Base-by-base conservation (phyloP, 2,888 invertebrate genomes). In the Ophion obscuratus region DNA sequence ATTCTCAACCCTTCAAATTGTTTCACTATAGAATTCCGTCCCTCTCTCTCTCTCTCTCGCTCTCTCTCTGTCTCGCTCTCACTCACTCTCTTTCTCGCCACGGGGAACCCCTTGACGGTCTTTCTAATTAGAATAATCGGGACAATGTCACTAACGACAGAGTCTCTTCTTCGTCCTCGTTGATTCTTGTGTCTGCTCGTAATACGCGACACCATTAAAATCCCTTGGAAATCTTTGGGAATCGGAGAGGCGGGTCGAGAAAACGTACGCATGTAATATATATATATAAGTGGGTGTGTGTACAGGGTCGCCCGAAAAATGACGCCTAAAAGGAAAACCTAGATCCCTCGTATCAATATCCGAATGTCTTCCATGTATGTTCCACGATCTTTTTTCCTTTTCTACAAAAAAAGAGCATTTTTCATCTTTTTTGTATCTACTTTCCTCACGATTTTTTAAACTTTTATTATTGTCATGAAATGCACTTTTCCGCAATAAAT, bases 141-240 rank as follows among this genome's bases (percentile, higher is more conserved):
- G 36, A 76, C 31, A 76, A 66, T 31, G 75, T 75, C 44, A 40
- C 36, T 40, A 76, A 36, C 53, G 76, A 66, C 76, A 66, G 20
- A 76, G 76, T n/a, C 59, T n/a, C 64, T 57, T 53, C 64, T 67
- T 67, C 67, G 67, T 77, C 57, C 31, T 36, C 53, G 36, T 36
- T 66, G 36, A 53, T 66, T 76, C 20, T 44, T 68, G 24, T 68
- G 44, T 10, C n/a, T 20, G 66, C 36, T 70, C 20, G 20, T 53
- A 47, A 70, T 70, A 24, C 70, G 53, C 67, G 67, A 67, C 40
- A 17, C 67, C 67, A 44, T 80, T 80, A 73, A 80, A 75, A 76
- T 80, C 67, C 71, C 53, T 77, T 82, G 78, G 78, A 79, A 85
- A 80, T 83, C 67, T 79, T 71, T 36, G 67, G 71, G 5, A 75